phyloP scores from a whole-genome alignment of 2,797 vertebrate genomes.

The Chelmon rostratus region DNA sequence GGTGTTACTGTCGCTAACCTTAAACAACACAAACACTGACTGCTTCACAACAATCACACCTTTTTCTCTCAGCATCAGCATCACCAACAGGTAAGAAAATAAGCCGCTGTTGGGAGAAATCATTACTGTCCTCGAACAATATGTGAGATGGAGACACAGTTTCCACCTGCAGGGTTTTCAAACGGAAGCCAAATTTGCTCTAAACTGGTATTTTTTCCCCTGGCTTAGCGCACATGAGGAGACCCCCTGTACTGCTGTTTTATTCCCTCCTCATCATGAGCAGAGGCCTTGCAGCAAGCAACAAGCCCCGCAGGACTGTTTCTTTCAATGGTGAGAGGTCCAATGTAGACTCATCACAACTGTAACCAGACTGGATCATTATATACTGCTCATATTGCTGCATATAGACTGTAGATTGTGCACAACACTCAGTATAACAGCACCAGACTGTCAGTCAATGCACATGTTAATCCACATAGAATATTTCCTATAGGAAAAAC shows the following conservation, averaged over 20 bases:
- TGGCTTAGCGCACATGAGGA: conserved; percentile 2
- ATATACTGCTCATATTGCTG: not conserved
- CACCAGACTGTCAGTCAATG: not conserved
- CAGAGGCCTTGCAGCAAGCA: not conserved
- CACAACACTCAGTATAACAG: not conserved
- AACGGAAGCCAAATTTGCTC: not conserved
- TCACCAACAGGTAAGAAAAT: not conserved
- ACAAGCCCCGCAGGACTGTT: conserved; percentile 29
- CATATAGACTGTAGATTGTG: not conserved
- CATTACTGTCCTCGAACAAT: not conserved
- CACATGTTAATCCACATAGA: not conserved
- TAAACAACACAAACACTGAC: not conserved
- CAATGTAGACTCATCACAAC: not conserved
- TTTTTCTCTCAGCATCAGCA: not conserved
- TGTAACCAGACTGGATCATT: not conserved
- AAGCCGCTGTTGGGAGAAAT: not conserved
- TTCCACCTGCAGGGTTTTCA: no score
- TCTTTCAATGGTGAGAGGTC: conserved; percentile 15
- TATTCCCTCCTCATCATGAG: conserved; percentile 17
- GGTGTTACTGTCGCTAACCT: no score
- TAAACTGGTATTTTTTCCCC: not conserved
- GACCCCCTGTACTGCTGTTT: not conserved
- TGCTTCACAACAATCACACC: not conserved
- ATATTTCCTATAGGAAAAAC: not conserved
- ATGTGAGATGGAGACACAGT: not conserved